Evolutionary conservation across 1,140 invertebrate species (phyloP), one percentile per base, ranked within the genome.

Genomic region (Meloidogyne floridensis): DNA sequence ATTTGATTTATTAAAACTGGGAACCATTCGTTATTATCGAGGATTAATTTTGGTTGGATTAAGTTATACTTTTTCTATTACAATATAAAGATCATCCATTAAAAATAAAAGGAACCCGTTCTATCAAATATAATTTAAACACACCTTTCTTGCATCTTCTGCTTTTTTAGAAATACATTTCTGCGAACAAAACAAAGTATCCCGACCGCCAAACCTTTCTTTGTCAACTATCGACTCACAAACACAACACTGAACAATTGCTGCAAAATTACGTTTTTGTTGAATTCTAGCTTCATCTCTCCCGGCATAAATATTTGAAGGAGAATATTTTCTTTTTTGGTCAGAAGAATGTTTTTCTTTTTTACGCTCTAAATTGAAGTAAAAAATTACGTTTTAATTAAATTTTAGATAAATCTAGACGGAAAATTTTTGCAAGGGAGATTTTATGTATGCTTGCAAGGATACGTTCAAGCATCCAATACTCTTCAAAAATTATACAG

Each of bases 131-230:
- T 11, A 76, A 76, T 4, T 4, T 7, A 42, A n/a, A n/a, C 4
- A 72, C 2, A 79, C 77, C 77, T 72, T 79, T 72, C 15, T 20
- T 4, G 65, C 77, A 20, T 71, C 9, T 3, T 79, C 77, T 1
- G 72, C 77, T 4, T 72, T 54, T 71, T 47, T 72, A n/a, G 65
- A 79, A 7, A 79, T 79, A 72, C 77, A 79, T 13, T 20, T 65
- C 5, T 54, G 42, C 2, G 77, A 79, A 11, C 77, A 79, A 20
- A 53, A 79, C 47, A 51, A 6, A 79, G 65, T 79, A 54, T 79
- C 77, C 2, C 43, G 54, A 53, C 77, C 77, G 0, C 77, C 77
- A 72, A 79, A 71, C 2, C 65, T 20, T 18, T 65, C 54, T 10
- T 42, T 69, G 18, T 43, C 20, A 7, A 79, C 77, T 47, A 71